These are phyloP conservation scores for Zeuzera pyrina DNA, from an alignment of 2,888 invertebrate species.

Conservation along the genomic window DNA sequence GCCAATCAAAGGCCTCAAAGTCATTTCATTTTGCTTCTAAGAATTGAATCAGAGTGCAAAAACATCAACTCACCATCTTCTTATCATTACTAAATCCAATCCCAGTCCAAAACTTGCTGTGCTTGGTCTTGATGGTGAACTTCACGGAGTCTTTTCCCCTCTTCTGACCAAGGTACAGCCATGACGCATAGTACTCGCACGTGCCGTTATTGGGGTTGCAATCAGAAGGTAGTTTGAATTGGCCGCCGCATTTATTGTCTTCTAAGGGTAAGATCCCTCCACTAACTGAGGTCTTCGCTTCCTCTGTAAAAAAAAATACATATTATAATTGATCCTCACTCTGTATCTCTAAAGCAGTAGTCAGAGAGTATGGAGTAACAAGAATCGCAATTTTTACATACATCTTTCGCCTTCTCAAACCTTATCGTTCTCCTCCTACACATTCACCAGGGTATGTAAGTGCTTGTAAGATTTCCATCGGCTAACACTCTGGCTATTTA, in stretches of 20 bases:
- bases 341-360: no score
- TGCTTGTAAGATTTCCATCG: no score
- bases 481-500: no score
- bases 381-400: no score
- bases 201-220: constrained; percentile 76
- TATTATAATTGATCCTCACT: no score
- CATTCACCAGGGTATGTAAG: no score
- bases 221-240: constrained; percentile 82
- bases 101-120: constrained; percentile 90
- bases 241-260: constrained; percentile 78
- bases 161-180: constrained; percentile 80
- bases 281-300: constrained; percentile 51
- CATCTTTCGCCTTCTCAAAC: no score
- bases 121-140: constrained; percentile 85
- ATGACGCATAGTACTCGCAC: constrained; percentile 86
- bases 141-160: constrained; percentile 80
- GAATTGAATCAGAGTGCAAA: no score
- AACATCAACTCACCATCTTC: constrained; percentile 77
- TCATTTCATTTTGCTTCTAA: no score
- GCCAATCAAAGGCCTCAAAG: no score
- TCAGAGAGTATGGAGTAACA: no score
- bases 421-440: no score
- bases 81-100: constrained; percentile 90
- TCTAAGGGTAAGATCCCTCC: constrained; percentile 48
- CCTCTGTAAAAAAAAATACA: constrained; percentile 38